Percentiles rank a stretch among this genome's conserved stretches.
Conservation (phyloP, 1,140 invertebrate genomes). For the Ceratosolen solmsi region DNA sequence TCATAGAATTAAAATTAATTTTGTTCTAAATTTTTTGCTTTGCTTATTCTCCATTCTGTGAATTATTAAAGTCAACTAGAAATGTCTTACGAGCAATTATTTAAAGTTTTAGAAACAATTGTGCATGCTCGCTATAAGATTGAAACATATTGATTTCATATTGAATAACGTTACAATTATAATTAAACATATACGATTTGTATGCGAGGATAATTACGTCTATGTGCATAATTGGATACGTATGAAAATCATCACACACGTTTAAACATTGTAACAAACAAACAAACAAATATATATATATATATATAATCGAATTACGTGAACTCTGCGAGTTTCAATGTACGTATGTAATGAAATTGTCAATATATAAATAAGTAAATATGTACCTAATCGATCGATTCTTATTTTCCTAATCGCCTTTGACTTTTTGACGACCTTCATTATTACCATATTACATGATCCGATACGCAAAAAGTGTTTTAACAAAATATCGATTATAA, state of each 20-base stretch:
- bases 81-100: not conserved
- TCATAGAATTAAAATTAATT: too few species aligned
- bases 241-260: slow-evolving; percentile 39
- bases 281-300: not conserved
- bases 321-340: slow-evolving; percentile 50
- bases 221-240: slow-evolving; percentile 26
- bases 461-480: too few species aligned
- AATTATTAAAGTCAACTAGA: too few species aligned
- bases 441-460: too few species aligned
- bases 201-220: slow-evolving; percentile 40
- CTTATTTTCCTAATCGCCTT: not conserved
- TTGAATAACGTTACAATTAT: not conserved
- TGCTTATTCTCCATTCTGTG: too few species aligned
- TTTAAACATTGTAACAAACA: slow-evolving; percentile 43
- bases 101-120: slow-evolving; percentile 32
- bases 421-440: too few species aligned
- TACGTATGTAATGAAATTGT: slow-evolving; percentile 55
- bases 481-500: too few species aligned
- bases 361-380: slow-evolving; percentile 39
- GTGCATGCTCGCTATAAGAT: not conserved
- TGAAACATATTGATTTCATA: not conserved
- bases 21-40: too few species aligned
- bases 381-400: not conserved
- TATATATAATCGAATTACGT: slow-evolving; percentile 49
- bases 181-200: slow-evolving; percentile 30